Conservation (phyloP, 2,888 invertebrate genomes). For the Cephus runcator region DNA sequence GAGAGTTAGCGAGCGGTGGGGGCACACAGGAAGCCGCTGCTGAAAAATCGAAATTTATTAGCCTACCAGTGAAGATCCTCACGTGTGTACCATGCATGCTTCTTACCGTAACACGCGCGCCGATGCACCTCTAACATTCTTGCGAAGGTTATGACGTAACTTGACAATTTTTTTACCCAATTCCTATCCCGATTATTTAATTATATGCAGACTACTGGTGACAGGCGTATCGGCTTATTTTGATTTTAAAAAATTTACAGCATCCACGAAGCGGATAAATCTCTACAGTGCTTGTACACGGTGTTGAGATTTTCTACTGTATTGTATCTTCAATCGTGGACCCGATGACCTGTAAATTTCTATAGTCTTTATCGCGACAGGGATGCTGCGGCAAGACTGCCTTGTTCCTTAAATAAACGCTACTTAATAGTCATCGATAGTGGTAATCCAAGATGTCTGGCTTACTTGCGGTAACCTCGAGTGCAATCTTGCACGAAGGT, state of each 20-base stretch:
- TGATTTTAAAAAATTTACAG: background rate
- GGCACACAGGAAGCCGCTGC: conserved; percentile 10
- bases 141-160: conserved; percentile 30
- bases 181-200: background rate
- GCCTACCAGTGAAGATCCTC: conserved; percentile 15
- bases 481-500: conserved; percentile 13
- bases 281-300: background rate
- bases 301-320: background rate
- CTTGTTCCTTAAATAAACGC: conserved; percentile 24
- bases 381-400: background rate
- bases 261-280: background rate
- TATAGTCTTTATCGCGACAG: background rate
- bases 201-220: background rate
- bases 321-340: background rate
- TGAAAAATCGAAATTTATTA: conserved; percentile 48
- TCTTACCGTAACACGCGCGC: conserved; percentile 24
- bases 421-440: conserved; percentile 31
- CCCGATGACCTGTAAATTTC: background rate
- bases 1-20: background rate
- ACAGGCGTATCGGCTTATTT: background rate
- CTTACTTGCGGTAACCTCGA: conserved; percentile 23
- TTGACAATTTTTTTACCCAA: background rate
- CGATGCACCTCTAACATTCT: conserved; percentile 16
- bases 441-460: conserved; percentile 26
- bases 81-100: background rate